Evolutionary conservation across 1,140 invertebrate genomes (phyloP).

Genomic region (Holcopasites calliopsidis): DNA sequence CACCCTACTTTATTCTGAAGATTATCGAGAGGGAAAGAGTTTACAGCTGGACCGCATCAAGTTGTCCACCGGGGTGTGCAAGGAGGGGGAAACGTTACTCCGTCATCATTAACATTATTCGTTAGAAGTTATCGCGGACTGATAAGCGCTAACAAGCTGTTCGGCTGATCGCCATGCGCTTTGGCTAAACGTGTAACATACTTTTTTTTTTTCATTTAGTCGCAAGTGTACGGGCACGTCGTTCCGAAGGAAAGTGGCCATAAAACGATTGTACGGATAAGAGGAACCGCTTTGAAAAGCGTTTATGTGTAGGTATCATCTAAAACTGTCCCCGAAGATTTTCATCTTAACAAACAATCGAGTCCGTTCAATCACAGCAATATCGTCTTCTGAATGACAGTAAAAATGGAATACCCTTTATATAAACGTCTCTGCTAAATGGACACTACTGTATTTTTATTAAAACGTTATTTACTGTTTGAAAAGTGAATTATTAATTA

Average conservation of each 20-base stretch:
- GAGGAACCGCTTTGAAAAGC: not conserved
- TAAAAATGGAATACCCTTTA: too few species aligned
- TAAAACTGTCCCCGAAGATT: not conserved
- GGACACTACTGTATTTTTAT: too few species aligned
- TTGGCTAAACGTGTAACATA: constrained; percentile 19
- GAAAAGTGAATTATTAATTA: too few species aligned
- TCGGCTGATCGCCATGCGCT: constrained; percentile 17
- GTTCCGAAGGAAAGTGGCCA: not conserved
- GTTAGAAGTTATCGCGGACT: constrained; percentile 48
- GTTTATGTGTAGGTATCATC: too few species aligned
- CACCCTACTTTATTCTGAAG: not conserved
- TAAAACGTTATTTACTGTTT: too few species aligned
- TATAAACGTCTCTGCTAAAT: too few species aligned
- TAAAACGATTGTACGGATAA: constrained; percentile 4
- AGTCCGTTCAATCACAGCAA: too few species aligned
- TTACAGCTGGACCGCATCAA: constrained; percentile 48
- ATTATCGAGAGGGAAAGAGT: not conserved
- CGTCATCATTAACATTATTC: constrained; percentile 32
- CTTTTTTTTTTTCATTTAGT: constrained; percentile 5
- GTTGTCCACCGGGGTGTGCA: not conserved
- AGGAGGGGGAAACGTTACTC: constrained; percentile 26
- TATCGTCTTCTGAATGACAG: too few species aligned
- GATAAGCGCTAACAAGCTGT: constrained; percentile 52
- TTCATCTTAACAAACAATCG: too few species aligned
- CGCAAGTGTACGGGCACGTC: not conserved